Percentiles rank a stretch among this genome's conserved stretches.
phyloP scores from a whole-genome alignment of 2,797 vertebrate species.

The Leptodactylus fallax region DNA sequence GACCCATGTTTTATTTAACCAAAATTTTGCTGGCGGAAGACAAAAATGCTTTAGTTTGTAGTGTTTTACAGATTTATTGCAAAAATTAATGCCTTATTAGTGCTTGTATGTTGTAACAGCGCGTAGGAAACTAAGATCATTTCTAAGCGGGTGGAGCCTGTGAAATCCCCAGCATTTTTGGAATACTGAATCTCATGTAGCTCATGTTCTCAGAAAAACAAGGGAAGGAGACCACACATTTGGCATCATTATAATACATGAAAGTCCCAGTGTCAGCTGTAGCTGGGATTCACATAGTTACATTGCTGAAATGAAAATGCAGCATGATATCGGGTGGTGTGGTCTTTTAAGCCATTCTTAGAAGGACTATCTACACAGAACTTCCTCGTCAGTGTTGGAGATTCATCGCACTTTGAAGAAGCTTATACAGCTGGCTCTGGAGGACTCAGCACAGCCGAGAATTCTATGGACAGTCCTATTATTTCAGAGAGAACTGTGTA shows the following conservation, averaged over 20 bases:
- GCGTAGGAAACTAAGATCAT: not conserved
- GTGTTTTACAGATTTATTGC: too few species aligned
- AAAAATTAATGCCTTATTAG: not conserved
- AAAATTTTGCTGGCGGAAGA: too few species aligned
- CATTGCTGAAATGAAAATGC: not conserved
- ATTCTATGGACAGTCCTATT: too few species aligned
- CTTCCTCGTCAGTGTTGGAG: not conserved
- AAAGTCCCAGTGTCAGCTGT: not conserved
- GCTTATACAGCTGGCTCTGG: too few species aligned
- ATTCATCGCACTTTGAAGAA: not conserved
- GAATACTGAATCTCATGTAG: not conserved
- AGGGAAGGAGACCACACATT: not conserved
- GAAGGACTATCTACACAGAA: not conserved
- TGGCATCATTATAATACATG: not conserved
- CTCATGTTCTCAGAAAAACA: not conserved
- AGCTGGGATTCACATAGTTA: not conserved
- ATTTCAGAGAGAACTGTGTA: too few species aligned
- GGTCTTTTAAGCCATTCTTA: not conserved
- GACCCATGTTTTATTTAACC: too few species aligned
- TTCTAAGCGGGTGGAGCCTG: not conserved
- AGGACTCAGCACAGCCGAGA: too few species aligned
- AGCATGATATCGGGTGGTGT: not conserved
- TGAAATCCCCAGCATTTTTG: slow-evolving; percentile 33
- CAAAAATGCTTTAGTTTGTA: too few species aligned
- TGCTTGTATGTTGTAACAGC: not conserved